Conservation (phyloP, 2,888 invertebrate species). For the Galeopsomyia nigrocyanea region DNA sequence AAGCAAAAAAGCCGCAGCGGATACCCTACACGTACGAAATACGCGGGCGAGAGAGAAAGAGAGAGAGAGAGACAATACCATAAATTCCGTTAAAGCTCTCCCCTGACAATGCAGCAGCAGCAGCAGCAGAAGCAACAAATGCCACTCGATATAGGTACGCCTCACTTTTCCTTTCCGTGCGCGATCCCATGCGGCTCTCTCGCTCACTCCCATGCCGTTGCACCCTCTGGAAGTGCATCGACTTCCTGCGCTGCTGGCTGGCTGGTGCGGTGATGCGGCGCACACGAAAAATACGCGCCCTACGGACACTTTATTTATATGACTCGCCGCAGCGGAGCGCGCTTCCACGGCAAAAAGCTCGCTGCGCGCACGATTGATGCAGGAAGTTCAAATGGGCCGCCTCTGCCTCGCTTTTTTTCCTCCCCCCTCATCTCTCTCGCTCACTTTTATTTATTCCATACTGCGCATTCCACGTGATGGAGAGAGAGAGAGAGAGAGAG, state of each 20-base stretch:
- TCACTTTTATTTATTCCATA: too few species aligned
- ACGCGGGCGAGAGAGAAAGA: too few species aligned
- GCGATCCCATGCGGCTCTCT: neutral
- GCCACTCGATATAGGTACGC: neutral
- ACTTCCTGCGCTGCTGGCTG: too few species aligned
- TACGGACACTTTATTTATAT: too few species aligned
- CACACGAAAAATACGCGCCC: too few species aligned
- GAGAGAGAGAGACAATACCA: neutral
- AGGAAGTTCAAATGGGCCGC: neutral
- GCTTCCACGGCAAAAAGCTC: conserved; percentile 52
- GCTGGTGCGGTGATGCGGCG: too few species aligned
- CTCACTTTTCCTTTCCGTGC: conserved; percentile 4
- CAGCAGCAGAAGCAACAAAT: neutral
- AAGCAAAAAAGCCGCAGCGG: too few species aligned
- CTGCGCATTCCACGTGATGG: neutral
- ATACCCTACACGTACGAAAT: conserved; percentile 2
- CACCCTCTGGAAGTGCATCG: too few species aligned
- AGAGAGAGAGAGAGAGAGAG: neutral
- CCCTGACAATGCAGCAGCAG: neutral
- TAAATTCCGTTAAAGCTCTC: conserved; percentile 35
- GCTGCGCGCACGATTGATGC: conserved; percentile 27
- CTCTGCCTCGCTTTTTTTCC: too few species aligned
- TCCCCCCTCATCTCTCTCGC: too few species aligned
- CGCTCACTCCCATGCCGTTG: neutral
- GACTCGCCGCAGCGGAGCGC: conserved; percentile 52